These are phyloP conservation scores for Cephalotes varians DNA, from an alignment of 2,888 invertebrate genomes.

Conservation along the genomic window DNA sequence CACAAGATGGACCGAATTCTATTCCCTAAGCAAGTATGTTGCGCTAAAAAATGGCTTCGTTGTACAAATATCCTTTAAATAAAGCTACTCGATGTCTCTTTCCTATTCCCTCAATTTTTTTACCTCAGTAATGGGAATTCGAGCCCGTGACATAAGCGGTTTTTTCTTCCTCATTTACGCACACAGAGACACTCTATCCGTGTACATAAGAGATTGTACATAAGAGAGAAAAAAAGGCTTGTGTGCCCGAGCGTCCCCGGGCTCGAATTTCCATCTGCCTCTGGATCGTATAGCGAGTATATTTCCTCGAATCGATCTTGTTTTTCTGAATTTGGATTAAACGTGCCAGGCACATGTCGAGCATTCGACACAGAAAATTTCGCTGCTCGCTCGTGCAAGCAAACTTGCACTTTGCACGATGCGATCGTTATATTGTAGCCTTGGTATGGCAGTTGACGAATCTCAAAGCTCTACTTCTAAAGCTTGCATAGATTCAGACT, in stretches of 20 bases:
- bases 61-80: slow-evolving; percentile 38
- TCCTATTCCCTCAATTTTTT: neutral
- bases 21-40: neutral
- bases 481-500: too few species aligned
- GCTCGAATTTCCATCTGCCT: too few species aligned
- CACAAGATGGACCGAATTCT: neutral
- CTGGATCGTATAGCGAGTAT: neutral
- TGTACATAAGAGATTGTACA: too few species aligned
- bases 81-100: slow-evolving; percentile 4
- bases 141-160: neutral
- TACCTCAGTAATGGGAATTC: too few species aligned
- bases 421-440: neutral
- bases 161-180: too few species aligned
- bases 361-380: slow-evolving; percentile 28
- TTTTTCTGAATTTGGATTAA: neutral
- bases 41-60: slow-evolving; percentile 34
- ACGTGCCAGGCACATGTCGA: neutral
- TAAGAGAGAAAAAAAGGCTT: too few species aligned
- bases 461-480: neutral
- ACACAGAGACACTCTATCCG: too few species aligned
- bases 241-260: too few species aligned
- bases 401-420: neutral
- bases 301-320: neutral
- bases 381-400: neutral
- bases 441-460: slow-evolving; percentile 15